Percentiles rank a stretch among this genome's conserved stretches.
Conservation (phyloP, 2,888 invertebrate species). For the Aleiodes testaceus region DNA sequence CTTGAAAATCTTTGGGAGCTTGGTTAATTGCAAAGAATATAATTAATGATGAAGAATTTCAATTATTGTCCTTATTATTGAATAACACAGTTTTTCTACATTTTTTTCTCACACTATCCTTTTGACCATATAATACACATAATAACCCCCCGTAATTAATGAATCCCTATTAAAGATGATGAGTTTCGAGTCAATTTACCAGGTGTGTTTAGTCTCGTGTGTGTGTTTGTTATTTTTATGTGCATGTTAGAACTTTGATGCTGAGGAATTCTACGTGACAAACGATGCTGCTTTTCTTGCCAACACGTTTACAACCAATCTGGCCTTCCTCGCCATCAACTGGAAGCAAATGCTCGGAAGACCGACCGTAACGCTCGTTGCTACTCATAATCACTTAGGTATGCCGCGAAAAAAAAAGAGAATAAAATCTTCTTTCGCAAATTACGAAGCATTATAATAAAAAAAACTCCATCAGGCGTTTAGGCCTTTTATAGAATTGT, state of each 20-base stretch:
- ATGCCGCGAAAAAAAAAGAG: slow-evolving; percentile 72
- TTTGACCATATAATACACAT: neutral
- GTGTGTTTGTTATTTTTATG: slow-evolving; percentile 59
- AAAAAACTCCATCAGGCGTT: neutral
- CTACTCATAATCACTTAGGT: slow-evolving; percentile 89
- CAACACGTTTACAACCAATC: slow-evolving; percentile 94
- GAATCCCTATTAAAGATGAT: slow-evolving; percentile 6
- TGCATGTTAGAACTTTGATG: slow-evolving; percentile 86
- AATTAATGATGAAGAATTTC: neutral
- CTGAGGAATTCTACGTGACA: slow-evolving; percentile 96
- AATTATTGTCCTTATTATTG: no score
- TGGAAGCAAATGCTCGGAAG: slow-evolving; percentile 98
- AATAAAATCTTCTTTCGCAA: slow-evolving; percentile 10
- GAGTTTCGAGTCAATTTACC: slow-evolving; percentile 30
- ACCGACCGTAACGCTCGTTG: slow-evolving; percentile 93
- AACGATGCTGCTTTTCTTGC: slow-evolving; percentile 96
- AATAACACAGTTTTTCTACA: neutral
- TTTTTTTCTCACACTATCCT: slow-evolving; percentile 11
- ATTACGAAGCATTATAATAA: neutral
- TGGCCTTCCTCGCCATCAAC: slow-evolving; percentile 95
- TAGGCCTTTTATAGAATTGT: neutral
- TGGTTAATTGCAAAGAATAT: neutral
- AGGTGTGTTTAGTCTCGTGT: slow-evolving; percentile 46
- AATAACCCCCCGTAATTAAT: neutral
- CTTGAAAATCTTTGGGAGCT: slow-evolving; percentile 44